Conservation (phyloP, 2,113 vertebrate species). For the Sylvia atricapilla region DNA sequence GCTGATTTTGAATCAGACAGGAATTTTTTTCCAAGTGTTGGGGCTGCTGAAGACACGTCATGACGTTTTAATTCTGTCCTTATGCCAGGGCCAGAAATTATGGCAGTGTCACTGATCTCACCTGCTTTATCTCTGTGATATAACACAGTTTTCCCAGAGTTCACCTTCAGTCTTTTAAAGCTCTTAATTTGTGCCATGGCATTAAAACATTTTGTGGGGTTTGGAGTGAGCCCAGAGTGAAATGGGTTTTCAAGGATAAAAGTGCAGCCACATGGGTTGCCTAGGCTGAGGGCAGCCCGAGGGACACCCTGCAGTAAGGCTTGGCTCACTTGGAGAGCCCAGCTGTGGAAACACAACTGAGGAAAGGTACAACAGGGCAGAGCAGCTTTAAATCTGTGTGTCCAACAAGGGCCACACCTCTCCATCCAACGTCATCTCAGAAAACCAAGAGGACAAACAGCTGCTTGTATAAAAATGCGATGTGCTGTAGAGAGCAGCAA, state of each 20-base stretch:
- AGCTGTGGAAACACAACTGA: not conserved
- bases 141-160: not conserved
- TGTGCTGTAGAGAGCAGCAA: not conserved
- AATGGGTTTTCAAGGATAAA: not conserved
- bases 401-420: not conserved
- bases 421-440: rapidly evolving
- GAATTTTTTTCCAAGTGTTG: not conserved
- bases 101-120: not conserved
- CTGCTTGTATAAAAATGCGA: not conserved
- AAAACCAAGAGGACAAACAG: not conserved
- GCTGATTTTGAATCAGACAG: not conserved
- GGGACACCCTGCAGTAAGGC: not conserved
- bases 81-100: not conserved
- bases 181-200: not conserved
- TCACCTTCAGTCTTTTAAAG: not conserved
- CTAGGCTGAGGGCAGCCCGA: not conserved
- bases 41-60: not conserved
- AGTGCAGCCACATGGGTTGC: not conserved
- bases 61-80: not conserved
- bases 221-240: not conserved
- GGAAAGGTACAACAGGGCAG: not conserved
- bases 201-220: not conserved
- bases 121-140: not conserved
- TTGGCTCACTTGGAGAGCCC: not conserved
- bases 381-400: not conserved